Conservation (phyloP, 2,888 invertebrate species). For the Dolomedes plantarius region DNA sequence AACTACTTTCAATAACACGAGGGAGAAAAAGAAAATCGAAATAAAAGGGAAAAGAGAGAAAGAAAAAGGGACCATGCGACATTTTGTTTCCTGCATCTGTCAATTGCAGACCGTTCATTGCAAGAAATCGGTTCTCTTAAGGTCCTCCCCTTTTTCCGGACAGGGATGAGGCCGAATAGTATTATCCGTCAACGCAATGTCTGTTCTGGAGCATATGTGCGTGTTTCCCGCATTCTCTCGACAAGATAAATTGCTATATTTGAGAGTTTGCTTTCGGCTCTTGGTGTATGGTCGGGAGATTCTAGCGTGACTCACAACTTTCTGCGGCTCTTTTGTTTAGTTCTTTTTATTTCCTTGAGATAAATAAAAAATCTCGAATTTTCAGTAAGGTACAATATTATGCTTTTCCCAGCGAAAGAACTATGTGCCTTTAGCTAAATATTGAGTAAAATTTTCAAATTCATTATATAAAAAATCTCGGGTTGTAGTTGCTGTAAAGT, state of each 20-base stretch:
- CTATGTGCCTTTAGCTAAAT: too few species aligned
- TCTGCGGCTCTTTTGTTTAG: background rate
- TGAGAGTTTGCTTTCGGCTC: too few species aligned
- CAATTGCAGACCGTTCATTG: background rate
- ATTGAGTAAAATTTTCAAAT: too few species aligned
- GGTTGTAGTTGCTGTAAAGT: too few species aligned
- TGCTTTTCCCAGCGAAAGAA: too few species aligned
- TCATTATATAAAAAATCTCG: too few species aligned
- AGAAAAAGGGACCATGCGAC: background rate
- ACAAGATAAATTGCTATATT: conserved; percentile 33
- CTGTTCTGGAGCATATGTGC: conserved; percentile 9
- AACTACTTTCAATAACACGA: background rate
- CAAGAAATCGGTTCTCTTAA: background rate
- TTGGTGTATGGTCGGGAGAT: background rate
- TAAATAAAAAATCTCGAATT: too few species aligned
- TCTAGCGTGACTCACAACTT: background rate
- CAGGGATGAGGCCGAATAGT: background rate
- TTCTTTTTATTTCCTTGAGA: too few species aligned
- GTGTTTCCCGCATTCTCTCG: conserved; percentile 21
- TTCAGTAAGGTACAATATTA: too few species aligned
- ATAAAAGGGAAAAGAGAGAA: too few species aligned
- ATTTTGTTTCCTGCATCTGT: background rate
- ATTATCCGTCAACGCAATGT: background rate
- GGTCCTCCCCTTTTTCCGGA: background rate
- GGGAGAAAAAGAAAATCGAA: background rate